Evolutionary conservation across 1,140 invertebrate genomes (phyloP).

Genomic region (Acromyrmex charruanus): DNA sequence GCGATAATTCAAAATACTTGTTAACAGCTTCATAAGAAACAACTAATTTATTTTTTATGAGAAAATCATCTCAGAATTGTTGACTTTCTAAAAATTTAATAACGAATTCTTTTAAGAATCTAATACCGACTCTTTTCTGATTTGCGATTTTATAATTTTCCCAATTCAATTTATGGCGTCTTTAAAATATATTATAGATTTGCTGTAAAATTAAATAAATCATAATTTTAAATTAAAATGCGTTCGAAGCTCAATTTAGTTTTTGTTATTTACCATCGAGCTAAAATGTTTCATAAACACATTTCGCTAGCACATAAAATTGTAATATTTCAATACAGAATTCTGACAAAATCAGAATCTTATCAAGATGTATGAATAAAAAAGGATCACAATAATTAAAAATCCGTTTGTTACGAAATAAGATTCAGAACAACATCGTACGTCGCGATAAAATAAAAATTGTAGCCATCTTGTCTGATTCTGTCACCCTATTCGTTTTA

Average conservation of each 20-base stretch:
- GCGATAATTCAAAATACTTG: neutral
- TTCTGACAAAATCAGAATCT: neutral
- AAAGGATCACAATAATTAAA: conserved; percentile 25
- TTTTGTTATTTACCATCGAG: neutral
- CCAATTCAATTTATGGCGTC: neutral
- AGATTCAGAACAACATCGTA: neutral
- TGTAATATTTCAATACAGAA: neutral
- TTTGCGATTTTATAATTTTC: neutral
- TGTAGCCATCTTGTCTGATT: neutral
- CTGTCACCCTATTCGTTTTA: neutral
- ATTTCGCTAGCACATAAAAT: neutral
- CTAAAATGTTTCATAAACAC: neutral
- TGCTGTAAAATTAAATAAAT: neutral
- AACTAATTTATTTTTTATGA: neutral
- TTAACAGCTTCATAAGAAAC: neutral
- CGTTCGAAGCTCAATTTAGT: neutral
- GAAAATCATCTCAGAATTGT: neutral
- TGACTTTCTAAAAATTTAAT: neutral
- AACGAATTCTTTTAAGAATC: neutral
- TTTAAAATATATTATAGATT: neutral
- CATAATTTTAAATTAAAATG: neutral
- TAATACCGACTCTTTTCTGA: neutral
- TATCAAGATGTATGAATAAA: neutral
- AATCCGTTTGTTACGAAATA: neutral
- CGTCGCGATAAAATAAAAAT: neutral